These are phyloP conservation scores for Xyrauchen texanus DNA, from an alignment of 2,113 vertebrate species.

Conservation along the genomic window DNA sequence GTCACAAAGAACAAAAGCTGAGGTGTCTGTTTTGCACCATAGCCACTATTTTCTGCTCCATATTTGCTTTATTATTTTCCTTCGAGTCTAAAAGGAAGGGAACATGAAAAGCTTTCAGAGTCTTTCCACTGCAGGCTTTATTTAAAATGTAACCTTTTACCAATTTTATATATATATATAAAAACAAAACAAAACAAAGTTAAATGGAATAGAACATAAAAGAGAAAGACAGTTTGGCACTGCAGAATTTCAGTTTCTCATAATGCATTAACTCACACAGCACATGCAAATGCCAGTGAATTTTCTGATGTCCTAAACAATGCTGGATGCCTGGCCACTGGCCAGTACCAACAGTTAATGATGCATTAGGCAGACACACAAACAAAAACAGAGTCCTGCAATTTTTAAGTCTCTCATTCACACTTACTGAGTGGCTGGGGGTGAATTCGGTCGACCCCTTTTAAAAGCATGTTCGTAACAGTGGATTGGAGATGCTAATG, in stretches of 20 bases:
- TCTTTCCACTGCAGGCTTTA: slow-evolving; percentile 5
- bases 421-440: background rate
- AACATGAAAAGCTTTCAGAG: slow-evolving; percentile 8
- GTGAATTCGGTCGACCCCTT: slow-evolving; percentile 21
- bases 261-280: slow-evolving; percentile 4
- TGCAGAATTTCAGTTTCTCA: background rate
- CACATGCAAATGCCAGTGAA: background rate
- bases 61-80: background rate
- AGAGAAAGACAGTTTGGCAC: too few species aligned
- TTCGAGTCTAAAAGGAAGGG: background rate
- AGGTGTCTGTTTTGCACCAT: background rate
- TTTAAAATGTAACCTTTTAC: slow-evolving; percentile 8
- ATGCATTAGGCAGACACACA: background rate
- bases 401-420: background rate
- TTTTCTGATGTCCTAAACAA: background rate
- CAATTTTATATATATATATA: background rate
- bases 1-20: too few species aligned
- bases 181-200: background rate
- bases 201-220: too few species aligned
- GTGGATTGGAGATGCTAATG: slow-evolving; percentile 27
- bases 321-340: background rate
- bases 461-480: background rate
- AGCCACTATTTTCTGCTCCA: background rate
- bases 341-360: background rate
- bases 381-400: background rate